phyloP scores from a whole-genome alignment of 2,797 vertebrate genomes.

The Oreochromis grahami region DNA sequence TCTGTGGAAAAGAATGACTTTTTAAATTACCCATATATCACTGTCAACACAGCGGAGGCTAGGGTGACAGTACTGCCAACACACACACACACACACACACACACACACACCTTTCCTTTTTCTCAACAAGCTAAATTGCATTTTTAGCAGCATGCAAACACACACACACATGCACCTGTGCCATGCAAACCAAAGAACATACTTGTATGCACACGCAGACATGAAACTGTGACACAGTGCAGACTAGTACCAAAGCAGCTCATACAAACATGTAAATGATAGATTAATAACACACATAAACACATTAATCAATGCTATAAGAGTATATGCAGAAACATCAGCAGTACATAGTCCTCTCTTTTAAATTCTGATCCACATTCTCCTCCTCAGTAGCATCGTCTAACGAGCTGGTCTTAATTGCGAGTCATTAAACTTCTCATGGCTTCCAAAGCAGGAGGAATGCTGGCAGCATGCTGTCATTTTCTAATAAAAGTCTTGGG shows the following conservation, averaged over 20 bases:
- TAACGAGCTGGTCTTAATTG: constrained; percentile 39
- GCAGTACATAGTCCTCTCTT: neutral
- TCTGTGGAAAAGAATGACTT: too few relatives aligned
- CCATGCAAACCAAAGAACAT: too few relatives aligned
- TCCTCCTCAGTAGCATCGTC: neutral
- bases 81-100: too few relatives aligned
- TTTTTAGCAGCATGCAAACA: neutral
- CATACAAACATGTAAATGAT: neutral
- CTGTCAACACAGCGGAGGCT: too few relatives aligned
- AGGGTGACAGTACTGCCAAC: too few relatives aligned
- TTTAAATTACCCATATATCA: too few relatives aligned
- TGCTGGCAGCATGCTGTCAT: constrained; percentile 33
- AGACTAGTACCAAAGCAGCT: too few relatives aligned
- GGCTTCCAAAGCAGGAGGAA: constrained; percentile 39
- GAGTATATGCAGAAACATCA: neutral
- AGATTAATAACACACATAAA: neutral
- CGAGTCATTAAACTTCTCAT: constrained; percentile 57
- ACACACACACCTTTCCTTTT: too few relatives aligned
- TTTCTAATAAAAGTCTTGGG: neutral
- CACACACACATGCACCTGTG: neutral
- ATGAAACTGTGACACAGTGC: too few relatives aligned
- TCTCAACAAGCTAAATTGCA: too few relatives aligned
- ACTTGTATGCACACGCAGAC: too few relatives aligned
- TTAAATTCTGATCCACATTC: neutral
- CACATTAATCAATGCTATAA: neutral